Base-by-base conservation (phyloP, 2,888 invertebrate genomes). In the Stenodema calcarata region DNA sequence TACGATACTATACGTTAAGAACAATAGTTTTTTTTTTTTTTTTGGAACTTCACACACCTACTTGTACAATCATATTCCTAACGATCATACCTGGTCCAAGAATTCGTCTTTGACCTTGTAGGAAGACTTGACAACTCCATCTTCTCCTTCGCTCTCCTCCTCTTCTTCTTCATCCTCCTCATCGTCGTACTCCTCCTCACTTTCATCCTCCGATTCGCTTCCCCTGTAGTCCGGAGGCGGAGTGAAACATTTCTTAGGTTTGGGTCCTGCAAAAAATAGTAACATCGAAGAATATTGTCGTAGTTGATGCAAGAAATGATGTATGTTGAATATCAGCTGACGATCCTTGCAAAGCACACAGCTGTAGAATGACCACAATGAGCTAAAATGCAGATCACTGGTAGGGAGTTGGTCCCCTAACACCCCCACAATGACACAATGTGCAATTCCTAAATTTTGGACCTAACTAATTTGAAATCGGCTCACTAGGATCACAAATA, bases 221-320 rank as follows among this genome's bases (percentile, higher is more conserved):
- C 9, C 91, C 89, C 88, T 92, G 90, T 92, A 93, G 89, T 96
- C 96, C 18, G 96, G 96, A 0, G 97, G 97, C 0, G 97, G 97
- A 0, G 97, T 97, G 91, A 97, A 97, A 87, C 96, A 92, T 91
- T 97, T 97, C 88, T 97, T 91, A 0, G 97, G 97, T 90, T 96
- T 96, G 0, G 95, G 96, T 14, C 95, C 94, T 93, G 90, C 11
- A 28, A 11, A 81, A 30, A 14, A 18, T 7, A 2, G 0, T n/a
- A n/a, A 7, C 35, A 35, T 35, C 7, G 35, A 35, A 7, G 4
- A 35, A 35, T 35, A 35, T 35, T 35, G 7, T 4, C 35, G 4
- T 35, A 35, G 35, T 2, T 35, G 35, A 35, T 35, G 35, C 35
- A 35, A 35, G 35, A 35, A 7, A 7, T 7, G 7, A 35, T n/a